These are phyloP conservation scores for Galaxea fascicularis DNA, from an alignment of 92 coral and sea anemone genomes.

Conservation along the genomic window DNA sequence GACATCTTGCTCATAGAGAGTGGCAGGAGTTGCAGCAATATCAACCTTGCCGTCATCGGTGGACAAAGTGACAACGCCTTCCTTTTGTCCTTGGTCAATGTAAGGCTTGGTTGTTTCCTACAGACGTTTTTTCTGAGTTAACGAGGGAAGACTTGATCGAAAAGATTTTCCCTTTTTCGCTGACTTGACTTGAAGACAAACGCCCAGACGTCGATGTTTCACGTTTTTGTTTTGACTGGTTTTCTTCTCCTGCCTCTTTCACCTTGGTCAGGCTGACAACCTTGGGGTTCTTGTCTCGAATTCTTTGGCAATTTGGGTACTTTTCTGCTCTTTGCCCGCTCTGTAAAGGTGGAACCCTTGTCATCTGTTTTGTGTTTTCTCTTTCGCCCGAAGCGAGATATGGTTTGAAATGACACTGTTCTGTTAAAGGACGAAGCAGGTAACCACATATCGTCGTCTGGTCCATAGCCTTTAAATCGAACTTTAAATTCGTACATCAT, in stretches of 20 bases:
- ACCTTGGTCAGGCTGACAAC: too few species aligned
- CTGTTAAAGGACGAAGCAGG: constrained; percentile 60
- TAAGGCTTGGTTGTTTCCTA: not conserved
- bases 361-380: constrained; percentile 41
- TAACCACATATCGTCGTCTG: constrained; percentile 69
- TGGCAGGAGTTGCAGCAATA: not conserved
- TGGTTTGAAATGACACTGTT: constrained; percentile 23
- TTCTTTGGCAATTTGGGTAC: too few species aligned
- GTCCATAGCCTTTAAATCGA: constrained; percentile 64
- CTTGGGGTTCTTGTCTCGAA: too few species aligned
- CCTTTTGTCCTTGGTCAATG: too few species aligned
- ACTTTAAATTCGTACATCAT: constrained; percentile 53
- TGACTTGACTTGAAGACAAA: not conserved
- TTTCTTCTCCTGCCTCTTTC: too few species aligned
- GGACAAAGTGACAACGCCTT: not conserved
- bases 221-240: too few species aligned
- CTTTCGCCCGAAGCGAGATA: constrained; percentile 49
- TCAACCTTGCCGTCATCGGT: not conserved
- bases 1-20: not conserved
- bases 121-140: not conserved
- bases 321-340: too few species aligned
- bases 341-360: not conserved
- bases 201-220: not conserved
- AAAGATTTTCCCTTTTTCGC: not conserved
- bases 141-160: not conserved